These are phyloP conservation scores for Ariopsis seemanni DNA, from an alignment of 2,113 vertebrate species.

Conservation along the genomic window DNA sequence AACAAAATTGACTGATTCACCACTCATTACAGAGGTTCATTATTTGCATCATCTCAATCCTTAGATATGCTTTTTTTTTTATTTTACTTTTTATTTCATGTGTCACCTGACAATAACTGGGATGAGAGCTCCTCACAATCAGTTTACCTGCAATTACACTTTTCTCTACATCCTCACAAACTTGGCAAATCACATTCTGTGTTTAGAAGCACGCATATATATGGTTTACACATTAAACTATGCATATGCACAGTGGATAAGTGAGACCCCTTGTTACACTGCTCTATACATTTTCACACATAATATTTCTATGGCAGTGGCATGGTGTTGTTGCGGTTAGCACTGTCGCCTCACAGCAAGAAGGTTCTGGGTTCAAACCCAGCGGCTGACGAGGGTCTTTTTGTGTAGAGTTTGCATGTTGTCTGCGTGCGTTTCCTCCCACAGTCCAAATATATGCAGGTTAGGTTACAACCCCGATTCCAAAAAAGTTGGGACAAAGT, in stretches of 20 bases:
- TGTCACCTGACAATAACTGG: neutral
- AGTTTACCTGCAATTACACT: neutral
- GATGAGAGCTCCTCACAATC: neutral
- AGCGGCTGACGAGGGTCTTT: too few relatives aligned
- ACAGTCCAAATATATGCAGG: too few relatives aligned
- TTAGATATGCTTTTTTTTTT: neutral
- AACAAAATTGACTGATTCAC: neutral
- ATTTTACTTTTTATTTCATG: neutral
- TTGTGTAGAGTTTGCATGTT: too few relatives aligned
- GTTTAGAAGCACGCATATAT: neutral
- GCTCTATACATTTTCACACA: neutral
- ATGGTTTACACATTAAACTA: neutral
- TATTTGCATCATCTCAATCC: neutral
- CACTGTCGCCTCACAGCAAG: too few relatives aligned
- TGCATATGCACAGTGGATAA: neutral
- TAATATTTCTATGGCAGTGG: too few relatives aligned
- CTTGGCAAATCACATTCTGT: neutral
- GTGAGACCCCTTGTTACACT: neutral
- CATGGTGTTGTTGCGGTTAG: too few relatives aligned
- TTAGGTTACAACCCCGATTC: too few relatives aligned
- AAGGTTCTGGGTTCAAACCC: too few relatives aligned
- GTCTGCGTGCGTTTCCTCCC: too few relatives aligned
- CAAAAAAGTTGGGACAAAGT: too few relatives aligned
- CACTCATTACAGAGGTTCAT: neutral
- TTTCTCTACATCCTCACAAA: neutral